A percentile compares a stretch with the other conserved stretches of the same genome.
Evolutionary conservation across 1,140 invertebrate species (phyloP).

Genomic region (Galleria mellonella): DNA sequence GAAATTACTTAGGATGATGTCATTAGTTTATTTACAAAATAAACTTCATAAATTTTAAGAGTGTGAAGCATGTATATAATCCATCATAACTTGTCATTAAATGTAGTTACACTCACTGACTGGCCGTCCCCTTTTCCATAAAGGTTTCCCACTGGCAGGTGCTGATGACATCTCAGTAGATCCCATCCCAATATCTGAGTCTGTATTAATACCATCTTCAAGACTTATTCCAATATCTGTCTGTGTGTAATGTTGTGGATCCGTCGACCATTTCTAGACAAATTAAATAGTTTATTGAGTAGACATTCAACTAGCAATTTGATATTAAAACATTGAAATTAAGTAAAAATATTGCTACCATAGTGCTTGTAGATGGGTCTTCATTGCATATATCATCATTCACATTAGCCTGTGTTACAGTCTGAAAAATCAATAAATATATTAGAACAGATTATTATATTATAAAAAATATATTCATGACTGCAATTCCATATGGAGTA

Average conservation of each 20-base stretch:
- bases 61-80: too few relatives aligned
- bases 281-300: background rate
- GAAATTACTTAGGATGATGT: too few relatives aligned
- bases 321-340: too few relatives aligned
- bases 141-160: slow-evolving; percentile 20
- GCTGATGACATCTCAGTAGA: slow-evolving; percentile 32
- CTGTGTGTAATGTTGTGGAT: slow-evolving; percentile 20
- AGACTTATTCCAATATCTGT: slow-evolving; percentile 24
- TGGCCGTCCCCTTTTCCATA: slow-evolving; percentile 36
- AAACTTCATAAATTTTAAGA: too few relatives aligned
- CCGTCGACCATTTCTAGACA: slow-evolving; percentile 35
- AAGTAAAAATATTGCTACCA: slow-evolving; percentile 17
- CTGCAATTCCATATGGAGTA: too few relatives aligned
- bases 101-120: slow-evolving; percentile 21
- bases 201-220: slow-evolving; percentile 14
- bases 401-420: slow-evolving; percentile 15
- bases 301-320: too few relatives aligned
- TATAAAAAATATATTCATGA: too few relatives aligned
- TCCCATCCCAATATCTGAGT: slow-evolving; percentile 21
- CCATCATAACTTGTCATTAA: too few relatives aligned
- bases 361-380: slow-evolving; percentile 29
- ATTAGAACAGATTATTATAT: too few relatives aligned
- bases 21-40: too few relatives aligned
- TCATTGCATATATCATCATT: slow-evolving; percentile 23
- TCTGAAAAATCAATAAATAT: slow-evolving; percentile 11